Conservation (phyloP, 2,113 vertebrate genomes). For the Apeltes quadracus region DNA sequence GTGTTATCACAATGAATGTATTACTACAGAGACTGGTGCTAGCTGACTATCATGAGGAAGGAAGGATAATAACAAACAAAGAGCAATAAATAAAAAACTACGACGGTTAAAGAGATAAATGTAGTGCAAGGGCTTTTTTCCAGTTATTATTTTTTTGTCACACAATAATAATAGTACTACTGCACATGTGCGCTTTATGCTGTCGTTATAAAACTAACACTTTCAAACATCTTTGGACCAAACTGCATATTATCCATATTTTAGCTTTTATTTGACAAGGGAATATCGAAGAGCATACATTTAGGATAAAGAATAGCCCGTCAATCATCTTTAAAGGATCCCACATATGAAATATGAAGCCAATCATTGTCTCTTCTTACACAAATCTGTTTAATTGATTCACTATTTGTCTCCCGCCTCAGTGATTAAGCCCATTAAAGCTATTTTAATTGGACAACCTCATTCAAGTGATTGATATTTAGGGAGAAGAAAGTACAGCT, state of each 20-base stretch:
- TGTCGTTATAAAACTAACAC: slow-evolving; percentile 2
- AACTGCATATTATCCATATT: slow-evolving; percentile 2
- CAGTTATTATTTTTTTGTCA: background rate
- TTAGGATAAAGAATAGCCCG: slow-evolving; percentile 44
- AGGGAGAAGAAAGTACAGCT: slow-evolving; percentile 60
- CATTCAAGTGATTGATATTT: slow-evolving; percentile 80
- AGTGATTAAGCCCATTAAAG: slow-evolving; percentile 79
- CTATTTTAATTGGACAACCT: slow-evolving; percentile 78
- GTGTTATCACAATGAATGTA: slow-evolving; percentile 5
- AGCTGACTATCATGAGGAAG: slow-evolving; percentile 29
- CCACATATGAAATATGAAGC: slow-evolving; percentile 59
- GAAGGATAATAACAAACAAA: slow-evolving; percentile 33
- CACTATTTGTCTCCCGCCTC: slow-evolving; percentile 71
- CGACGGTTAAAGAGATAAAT: background rate
- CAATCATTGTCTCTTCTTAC: slow-evolving; percentile 62
- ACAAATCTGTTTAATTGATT: slow-evolving; percentile 78
- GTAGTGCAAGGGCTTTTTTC: background rate
- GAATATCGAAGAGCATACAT: slow-evolving; percentile 15
- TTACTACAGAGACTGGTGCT: slow-evolving; percentile 29
- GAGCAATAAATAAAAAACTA: slow-evolving; percentile 16
- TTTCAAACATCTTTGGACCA: slow-evolving; percentile 7
- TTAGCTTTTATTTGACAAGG: background rate
- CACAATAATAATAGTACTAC: background rate
- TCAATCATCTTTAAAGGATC: slow-evolving; percentile 62
- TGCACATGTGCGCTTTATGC: background rate